phyloP scores from a whole-genome alignment of 2,888 invertebrate genomes.

The Drosophila hamatofila region DNA sequence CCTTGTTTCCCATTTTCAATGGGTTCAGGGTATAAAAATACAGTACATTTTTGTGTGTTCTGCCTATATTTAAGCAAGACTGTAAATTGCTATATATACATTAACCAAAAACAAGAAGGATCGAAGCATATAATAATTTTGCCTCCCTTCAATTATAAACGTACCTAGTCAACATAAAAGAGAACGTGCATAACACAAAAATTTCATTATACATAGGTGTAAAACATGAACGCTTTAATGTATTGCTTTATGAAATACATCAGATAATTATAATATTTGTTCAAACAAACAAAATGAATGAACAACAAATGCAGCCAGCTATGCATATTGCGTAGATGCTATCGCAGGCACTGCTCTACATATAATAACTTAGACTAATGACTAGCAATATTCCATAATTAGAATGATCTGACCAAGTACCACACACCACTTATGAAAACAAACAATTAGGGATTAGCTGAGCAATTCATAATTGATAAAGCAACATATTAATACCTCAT shows the following conservation, averaged over 20 bases:
- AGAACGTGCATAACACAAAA: background rate
- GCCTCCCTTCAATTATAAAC: background rate
- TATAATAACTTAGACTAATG: conserved; percentile 16
- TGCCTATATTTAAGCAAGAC: too few relatives aligned
- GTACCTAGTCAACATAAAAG: background rate
- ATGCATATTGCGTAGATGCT: background rate
- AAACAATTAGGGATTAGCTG: conserved; percentile 23
- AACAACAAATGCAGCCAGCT: background rate
- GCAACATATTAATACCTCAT: conserved; percentile 25
- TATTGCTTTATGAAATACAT: conserved; percentile 5
- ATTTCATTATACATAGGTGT: background rate
- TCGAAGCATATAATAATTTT: too few relatives aligned
- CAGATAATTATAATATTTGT: conserved; percentile 5
- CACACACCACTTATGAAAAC: conserved; percentile 28
- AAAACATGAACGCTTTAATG: background rate
- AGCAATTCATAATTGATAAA: conserved; percentile 38
- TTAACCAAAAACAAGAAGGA: too few relatives aligned
- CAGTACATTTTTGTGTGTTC: too few relatives aligned
- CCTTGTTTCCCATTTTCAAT: too few relatives aligned
- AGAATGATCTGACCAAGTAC: conserved; percentile 16
- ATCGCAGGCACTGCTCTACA: background rate
- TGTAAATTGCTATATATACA: too few relatives aligned
- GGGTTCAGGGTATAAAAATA: too few relatives aligned
- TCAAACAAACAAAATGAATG: conserved; percentile 7
- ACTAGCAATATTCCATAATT: conserved; percentile 32